phyloP scores from a whole-genome alignment of 2,797 vertebrate species.

The Chelmon rostratus region DNA sequence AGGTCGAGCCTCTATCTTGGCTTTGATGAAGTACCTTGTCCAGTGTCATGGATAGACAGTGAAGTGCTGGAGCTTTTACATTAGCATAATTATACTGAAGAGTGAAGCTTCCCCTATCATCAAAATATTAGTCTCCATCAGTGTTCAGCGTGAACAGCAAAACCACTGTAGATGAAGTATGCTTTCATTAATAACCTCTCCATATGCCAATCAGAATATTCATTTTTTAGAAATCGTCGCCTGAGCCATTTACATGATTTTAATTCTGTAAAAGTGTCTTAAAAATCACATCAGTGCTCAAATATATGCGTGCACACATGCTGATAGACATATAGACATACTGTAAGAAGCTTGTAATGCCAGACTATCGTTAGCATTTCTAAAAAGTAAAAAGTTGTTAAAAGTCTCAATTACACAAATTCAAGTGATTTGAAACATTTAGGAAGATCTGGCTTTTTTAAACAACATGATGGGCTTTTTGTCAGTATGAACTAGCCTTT shows the following conservation, averaged over 20 bases:
- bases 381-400: constrained; percentile 51
- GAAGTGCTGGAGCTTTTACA: constrained; percentile 79
- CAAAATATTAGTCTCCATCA: constrained; percentile 82
- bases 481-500: constrained; percentile 43
- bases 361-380: constrained; percentile 49
- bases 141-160: constrained; percentile 73
- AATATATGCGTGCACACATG: constrained; percentile 2
- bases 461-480: constrained; percentile 30
- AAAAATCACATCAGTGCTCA: constrained; percentile 34
- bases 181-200: constrained; percentile 78
- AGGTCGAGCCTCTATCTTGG: constrained; percentile 74
- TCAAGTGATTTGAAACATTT: constrained; percentile 47
- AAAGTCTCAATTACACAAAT: constrained; percentile 56
- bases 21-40: constrained; percentile 80
- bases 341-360: constrained; percentile 15
- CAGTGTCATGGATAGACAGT: constrained; percentile 75
- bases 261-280: constrained; percentile 37
- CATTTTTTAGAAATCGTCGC: constrained; percentile 39
- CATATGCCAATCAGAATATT: constrained; percentile 66
- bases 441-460: constrained; percentile 31
- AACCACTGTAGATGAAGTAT: constrained; percentile 71
- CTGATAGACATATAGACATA: constrained; percentile 26
- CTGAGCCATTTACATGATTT: constrained; percentile 48
- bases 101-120: constrained; percentile 80
- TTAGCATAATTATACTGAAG: constrained; percentile 84